phyloP scores from a whole-genome alignment of 2,888 invertebrate species.

The Magallana nippona region DNA sequence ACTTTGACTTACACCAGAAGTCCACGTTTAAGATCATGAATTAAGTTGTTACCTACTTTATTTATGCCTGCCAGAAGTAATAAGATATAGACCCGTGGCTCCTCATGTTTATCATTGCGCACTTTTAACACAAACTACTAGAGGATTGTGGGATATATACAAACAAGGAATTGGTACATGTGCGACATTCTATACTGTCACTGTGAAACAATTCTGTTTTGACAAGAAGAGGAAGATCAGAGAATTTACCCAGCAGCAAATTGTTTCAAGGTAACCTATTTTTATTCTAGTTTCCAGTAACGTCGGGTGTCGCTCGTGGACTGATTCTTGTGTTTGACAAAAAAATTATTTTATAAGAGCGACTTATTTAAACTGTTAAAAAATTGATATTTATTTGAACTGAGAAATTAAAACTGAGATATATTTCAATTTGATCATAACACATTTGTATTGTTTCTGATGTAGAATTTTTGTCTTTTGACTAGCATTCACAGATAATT shows the following conservation, averaged over 20 bases:
- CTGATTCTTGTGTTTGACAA: background rate
- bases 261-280: background rate
- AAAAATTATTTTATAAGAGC: background rate
- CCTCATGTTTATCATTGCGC: background rate
- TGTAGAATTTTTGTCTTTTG: background rate
- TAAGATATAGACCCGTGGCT: no score
- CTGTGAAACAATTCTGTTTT: background rate
- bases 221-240: slow-evolving; percentile 29
- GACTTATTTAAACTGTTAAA: background rate
- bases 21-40: no score
- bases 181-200: slow-evolving; percentile 9
- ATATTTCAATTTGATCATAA: no score
- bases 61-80: no score
- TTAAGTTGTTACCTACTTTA: no score
- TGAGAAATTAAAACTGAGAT: background rate
- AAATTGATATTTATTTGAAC: background rate
- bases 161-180: background rate
- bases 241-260: background rate
- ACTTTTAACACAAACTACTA: background rate
- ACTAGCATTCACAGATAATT: background rate
- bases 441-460: background rate
- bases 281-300: slow-evolving; percentile 1
- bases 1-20: no score
- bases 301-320: slow-evolving; percentile 11
- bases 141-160: background rate